A percentile compares a stretch with the other conserved stretches of the same genome.
Conservation (phyloP, 2,888 invertebrate species). For the Myopa tessellatipennis region DNA sequence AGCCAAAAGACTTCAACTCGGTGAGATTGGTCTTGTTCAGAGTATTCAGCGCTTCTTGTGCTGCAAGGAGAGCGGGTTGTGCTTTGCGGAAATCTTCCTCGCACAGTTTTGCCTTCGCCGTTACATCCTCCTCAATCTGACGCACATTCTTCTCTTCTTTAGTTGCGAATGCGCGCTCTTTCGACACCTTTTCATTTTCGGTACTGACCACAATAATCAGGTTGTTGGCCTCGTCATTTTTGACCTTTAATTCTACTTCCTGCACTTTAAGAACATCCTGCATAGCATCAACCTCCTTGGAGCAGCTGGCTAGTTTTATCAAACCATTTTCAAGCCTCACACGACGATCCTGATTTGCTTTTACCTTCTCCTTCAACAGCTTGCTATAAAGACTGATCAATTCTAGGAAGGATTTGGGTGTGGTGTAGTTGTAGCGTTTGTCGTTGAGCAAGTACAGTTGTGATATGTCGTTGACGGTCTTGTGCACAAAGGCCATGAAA, state of each 20-base stretch:
- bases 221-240: conserved; percentile 90
- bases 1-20: conserved; percentile 92
- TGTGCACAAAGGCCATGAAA: conserved; percentile 93
- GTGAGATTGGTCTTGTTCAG: conserved; percentile 93
- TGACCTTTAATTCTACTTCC: conserved; percentile 85
- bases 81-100: conserved; percentile 91
- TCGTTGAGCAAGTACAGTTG: conserved; percentile 84
- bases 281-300: conserved; percentile 85
- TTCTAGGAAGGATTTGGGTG: conserved; percentile 95
- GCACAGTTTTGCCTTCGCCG: conserved; percentile 85
- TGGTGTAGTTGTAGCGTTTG: conserved; percentile 93
- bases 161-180: conserved; percentile 83
- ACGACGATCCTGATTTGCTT: conserved; percentile 80
- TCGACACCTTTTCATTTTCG: conserved; percentile 91
- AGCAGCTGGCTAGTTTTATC: conserved; percentile 86
- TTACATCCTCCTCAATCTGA: conserved; percentile 88
- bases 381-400: conserved; percentile 87
- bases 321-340: conserved; percentile 86
- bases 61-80: conserved; percentile 89
- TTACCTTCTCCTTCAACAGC: conserved; percentile 75
- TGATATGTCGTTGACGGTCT: conserved; percentile 88
- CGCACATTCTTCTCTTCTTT: conserved; percentile 93
- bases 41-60: conserved; percentile 91
- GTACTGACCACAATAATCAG: conserved; percentile 86
- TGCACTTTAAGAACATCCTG: conserved; percentile 79